Conservation (phyloP, 2,797 vertebrate species). For the Xiphophorus birchmanni region DNA sequence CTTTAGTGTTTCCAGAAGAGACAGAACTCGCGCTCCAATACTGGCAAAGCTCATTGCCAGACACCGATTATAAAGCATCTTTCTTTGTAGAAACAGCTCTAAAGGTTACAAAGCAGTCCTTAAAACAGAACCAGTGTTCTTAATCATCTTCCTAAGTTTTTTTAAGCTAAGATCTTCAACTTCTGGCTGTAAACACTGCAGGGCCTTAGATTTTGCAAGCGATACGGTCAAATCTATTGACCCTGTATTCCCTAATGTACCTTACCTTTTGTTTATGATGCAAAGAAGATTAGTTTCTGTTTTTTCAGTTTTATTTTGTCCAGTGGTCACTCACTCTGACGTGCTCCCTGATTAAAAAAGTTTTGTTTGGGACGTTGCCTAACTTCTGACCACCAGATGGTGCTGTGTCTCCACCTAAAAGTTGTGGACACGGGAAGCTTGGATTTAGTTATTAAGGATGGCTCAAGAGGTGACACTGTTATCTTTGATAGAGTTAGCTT, state of each 20-base stretch:
- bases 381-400: constrained; percentile 48
- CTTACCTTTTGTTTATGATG: not conserved
- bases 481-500: not conserved
- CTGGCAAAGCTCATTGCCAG: not conserved
- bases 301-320: not conserved
- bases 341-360: not conserved
- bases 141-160: not conserved
- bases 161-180: not conserved
- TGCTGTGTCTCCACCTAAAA: constrained; percentile 22
- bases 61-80: not conserved
- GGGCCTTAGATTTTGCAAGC: not conserved
- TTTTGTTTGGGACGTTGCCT: not conserved
- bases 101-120: not conserved
- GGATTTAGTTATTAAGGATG: not conserved
- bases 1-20: not conserved
- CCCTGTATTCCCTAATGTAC: not conserved
- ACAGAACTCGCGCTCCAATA: not conserved
- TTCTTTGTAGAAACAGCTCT: not conserved
- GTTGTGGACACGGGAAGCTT: not conserved
- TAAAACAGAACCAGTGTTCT: not conserved
- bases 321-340: not conserved
- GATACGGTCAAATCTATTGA: not conserved
- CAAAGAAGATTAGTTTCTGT: not conserved
- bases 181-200: not conserved
- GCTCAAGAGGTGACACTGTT: not conserved